phyloP scores from a whole-genome alignment of 2,888 invertebrate species.

The Acanthosepion pharaonis region DNA sequence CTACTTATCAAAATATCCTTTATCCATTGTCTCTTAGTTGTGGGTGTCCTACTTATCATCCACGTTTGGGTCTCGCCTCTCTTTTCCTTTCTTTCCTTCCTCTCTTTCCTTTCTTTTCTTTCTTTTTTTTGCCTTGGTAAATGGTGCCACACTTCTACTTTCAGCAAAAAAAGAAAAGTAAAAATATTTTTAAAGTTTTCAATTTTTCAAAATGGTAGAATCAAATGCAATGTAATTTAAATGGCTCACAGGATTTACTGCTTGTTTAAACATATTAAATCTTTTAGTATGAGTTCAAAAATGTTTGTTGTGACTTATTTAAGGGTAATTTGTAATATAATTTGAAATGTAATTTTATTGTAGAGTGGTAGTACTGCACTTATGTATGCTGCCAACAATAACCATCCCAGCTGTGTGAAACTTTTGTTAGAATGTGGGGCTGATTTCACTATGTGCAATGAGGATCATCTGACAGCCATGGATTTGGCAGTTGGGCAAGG shows the following conservation, averaged over 20 bases:
- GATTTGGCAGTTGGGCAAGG: slow-evolving; percentile 83
- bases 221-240: not conserved
- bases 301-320: not conserved
- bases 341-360: slow-evolving; percentile 48
- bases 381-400: slow-evolving; percentile 92
- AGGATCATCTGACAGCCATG: slow-evolving; percentile 88
- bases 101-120: too few relatives aligned
- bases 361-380: slow-evolving; percentile 91
- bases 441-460: slow-evolving; percentile 86
- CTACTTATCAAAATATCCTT: too few relatives aligned
- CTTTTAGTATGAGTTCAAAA: not conserved
- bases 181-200: too few relatives aligned
- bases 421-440: slow-evolving; percentile 87
- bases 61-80: too few relatives aligned
- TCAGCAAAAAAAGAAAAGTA: too few relatives aligned
- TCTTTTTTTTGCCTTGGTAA: too few relatives aligned
- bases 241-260: too few relatives aligned
- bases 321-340: not conserved
- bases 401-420: slow-evolving; percentile 91
- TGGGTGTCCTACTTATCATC: too few relatives aligned
- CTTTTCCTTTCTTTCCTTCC: too few relatives aligned
- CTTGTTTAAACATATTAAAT: not conserved
- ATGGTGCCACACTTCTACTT: too few relatives aligned
- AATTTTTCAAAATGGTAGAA: not conserved
- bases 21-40: too few relatives aligned